Evolutionary conservation across 1,140 invertebrate genomes (phyloP), one percentile per base, ranked within the genome.

Genomic region (Nasonia longicornis): DNA sequence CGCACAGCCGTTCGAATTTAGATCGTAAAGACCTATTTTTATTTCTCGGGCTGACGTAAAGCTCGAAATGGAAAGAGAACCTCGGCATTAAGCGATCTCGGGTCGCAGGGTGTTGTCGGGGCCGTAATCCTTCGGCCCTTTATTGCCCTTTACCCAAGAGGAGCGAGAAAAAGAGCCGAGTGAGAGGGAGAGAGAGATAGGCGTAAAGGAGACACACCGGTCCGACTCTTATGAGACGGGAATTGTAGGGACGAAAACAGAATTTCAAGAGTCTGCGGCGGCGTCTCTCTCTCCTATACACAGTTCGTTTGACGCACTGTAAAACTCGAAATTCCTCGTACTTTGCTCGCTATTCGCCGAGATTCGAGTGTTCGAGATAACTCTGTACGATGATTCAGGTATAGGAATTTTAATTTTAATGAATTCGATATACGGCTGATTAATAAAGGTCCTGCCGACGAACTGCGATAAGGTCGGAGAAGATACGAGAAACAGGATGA

Each of bases 21-120:
- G 73, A 70, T 83, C 75, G 76, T 83, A 83, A 83, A 83, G 79
- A 67, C 31, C 31, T 78, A 78, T 79, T 82, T 82, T 82, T 82
- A 82, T 78, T 79, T 82, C 66, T 69, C 64, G 45, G 52, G 35
- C 42, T 48, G 78, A 77, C 72, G 75, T 74, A 83, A 80, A 80
- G 73, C 67, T 52, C 16, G 63, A 3, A 48, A 70, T 35, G 58
- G 31, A 26, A 38, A 72, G 58, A 80, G 73, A 79, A 80, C 66
- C 71, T 58, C 64, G 66, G 79, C 74, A 83, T 83, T 80, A 80
- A 83, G 79, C 80, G 77, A 79, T 76, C 67, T 74, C 12, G 76
- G 69, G 31, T 73, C 69, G 22, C 45, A 67, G 26, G 45, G 73
- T 77, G 69, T 75, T 52, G 73, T 26, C 67, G 74, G 42, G 77